Evolutionary conservation across 2,888 invertebrate genomes (phyloP).

Genomic region (Megamerina dolium): DNA sequence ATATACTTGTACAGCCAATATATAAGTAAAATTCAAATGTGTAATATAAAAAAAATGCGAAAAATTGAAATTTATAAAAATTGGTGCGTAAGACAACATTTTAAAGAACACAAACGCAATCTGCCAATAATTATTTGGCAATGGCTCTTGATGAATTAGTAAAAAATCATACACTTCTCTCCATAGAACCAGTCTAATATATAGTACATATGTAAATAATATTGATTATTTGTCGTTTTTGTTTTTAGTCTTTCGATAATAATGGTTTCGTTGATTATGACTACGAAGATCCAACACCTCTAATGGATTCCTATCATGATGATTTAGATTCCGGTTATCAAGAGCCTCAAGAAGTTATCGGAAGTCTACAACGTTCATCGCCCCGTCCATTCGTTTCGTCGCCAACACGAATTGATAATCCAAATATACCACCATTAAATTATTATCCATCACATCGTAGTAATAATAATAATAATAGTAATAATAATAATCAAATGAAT

Average conservation of each 20-base stretch:
- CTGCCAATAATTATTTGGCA: too few species aligned
- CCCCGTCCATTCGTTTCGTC: constrained; percentile 68
- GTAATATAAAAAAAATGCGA: too few species aligned
- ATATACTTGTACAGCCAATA: too few species aligned
- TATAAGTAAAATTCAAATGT: too few species aligned
- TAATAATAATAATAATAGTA: constrained; percentile 21
- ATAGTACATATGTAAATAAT: too few species aligned
- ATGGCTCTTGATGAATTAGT: too few species aligned
- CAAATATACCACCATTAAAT: constrained; percentile 71
- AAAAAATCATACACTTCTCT: too few species aligned
- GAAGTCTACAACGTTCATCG: constrained; percentile 42
- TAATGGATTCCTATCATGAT: constrained; percentile 67
- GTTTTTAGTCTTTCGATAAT: constrained; percentile 58
- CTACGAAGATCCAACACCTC: constrained; percentile 71
- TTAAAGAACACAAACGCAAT: too few species aligned
- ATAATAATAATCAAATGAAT: constrained; percentile 22
- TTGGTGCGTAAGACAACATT: too few species aligned
- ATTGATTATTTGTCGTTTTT: too few species aligned
- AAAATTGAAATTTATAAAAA: too few species aligned
- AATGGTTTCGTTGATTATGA: constrained; percentile 76
- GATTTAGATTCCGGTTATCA: constrained; percentile 54
- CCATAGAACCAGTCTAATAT: too few species aligned
- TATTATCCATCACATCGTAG: constrained; percentile 52
- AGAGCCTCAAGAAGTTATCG: constrained; percentile 49
- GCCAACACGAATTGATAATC: constrained; percentile 75